Evolutionary conservation across 2,113 vertebrate genomes (phyloP), one percentile per base, ranked within the genome.

Genomic region (Parus major): DNA sequence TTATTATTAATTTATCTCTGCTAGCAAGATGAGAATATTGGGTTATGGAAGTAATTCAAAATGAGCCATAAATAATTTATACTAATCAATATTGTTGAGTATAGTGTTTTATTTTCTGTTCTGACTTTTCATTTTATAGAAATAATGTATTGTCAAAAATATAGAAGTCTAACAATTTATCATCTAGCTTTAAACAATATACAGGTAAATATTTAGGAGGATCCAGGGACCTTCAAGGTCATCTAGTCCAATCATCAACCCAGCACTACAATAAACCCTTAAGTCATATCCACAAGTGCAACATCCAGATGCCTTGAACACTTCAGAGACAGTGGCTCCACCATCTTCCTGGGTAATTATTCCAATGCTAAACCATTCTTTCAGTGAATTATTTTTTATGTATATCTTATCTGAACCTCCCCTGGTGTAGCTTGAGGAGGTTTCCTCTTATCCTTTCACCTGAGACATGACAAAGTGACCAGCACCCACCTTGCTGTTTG

Each of bases 1-100:
- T 63, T 97, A 92, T 91, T 95, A 95, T 95, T 95, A 92, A 94
- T 95, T 96, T 90, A 85, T 95, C 95, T 79, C 49, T 49, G 41
- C 86, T 60, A 90, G 42, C 57, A 95, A 78, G 59, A 83, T 57
- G 39, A 89, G 60, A 88, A 78, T 94, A 87, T 73, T 81, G 70
- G 56, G 28, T 69, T 90, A 72, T 27, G 82, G 47, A 91, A 80
- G 70, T 82, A 92, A 81, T 89, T 90, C 81, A 94, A 50, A 96
- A 63, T 71, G 60, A 86, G 77, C 41, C 65, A 77, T 83, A 28
- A 11, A 56, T 90, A 81, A 95, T 93, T 91, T 93, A 94, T 81
- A 63, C 17, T 86, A 50, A 92, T 93, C 82, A 73, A 95, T 89
- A 95, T 73, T 96, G 22, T 93, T 5, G 9, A 75, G 47, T 39